Evolutionary conservation across 2,888 invertebrate species (phyloP).

Genomic region (Phyllotreta striolata): DNA sequence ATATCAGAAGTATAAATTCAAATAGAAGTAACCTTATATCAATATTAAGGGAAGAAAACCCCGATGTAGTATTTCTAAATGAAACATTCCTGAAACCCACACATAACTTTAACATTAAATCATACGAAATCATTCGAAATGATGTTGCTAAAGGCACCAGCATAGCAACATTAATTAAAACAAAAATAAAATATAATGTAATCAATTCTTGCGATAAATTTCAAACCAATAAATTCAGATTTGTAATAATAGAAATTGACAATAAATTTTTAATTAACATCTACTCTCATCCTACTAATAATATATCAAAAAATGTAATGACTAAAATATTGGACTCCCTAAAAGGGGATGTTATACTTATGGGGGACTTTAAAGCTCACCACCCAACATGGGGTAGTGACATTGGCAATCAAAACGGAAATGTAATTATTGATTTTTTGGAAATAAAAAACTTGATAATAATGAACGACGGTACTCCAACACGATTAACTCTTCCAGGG

Average conservation of each 20-base stretch:
- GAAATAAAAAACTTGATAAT: constrained; percentile 8
- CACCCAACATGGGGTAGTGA: constrained; percentile 7
- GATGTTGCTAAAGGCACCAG: neutral
- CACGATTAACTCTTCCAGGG: constrained; percentile 4
- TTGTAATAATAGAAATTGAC: neutral
- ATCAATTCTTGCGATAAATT: constrained; percentile 9
- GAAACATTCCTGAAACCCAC: constrained; percentile 24
- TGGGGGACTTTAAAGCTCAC: constrained; percentile 18
- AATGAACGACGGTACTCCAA: constrained; percentile 22
- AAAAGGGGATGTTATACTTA: constrained; percentile 3
- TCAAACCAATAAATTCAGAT: constrained; percentile 11
- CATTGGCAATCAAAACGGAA: constrained; percentile 4
- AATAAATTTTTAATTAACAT: constrained; percentile 18
- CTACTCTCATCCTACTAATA: constrained; percentile 19
- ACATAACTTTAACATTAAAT: constrained; percentile 8
- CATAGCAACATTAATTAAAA: constrained; percentile 7
- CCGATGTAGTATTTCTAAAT: constrained; percentile 19
- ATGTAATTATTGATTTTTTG: neutral
- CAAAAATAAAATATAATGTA: neutral
- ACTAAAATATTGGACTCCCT: neutral
- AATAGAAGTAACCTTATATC: constrained; percentile 15
- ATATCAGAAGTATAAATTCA: constrained; percentile 21
- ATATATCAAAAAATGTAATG: neutral
- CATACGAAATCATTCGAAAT: neutral
- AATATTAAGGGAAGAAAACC: constrained; percentile 5